These are phyloP conservation scores for Lithophane semibrunnea DNA, from an alignment of 2,888 invertebrate genomes.

Conservation along the genomic window DNA sequence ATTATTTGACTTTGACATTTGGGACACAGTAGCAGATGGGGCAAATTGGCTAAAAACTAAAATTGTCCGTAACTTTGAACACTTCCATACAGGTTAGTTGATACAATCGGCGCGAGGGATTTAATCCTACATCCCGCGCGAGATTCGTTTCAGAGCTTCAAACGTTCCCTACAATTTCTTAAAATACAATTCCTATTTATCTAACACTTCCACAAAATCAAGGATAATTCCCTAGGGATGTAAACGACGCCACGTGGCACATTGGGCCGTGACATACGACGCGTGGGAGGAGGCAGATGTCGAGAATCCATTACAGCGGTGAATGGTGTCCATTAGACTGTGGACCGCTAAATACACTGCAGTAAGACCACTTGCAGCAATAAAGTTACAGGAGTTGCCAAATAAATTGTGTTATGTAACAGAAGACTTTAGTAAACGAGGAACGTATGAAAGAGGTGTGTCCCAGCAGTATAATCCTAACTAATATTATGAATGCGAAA, in stretches of 20 bases:
- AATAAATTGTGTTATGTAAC: neutral
- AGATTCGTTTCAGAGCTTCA: neutral
- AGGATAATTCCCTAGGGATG: slow-evolving; percentile 6
- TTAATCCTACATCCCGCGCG: neutral
- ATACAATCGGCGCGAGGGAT: neutral
- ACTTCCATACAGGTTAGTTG: neutral
- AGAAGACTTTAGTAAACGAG: neutral
- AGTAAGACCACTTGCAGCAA: slow-evolving; percentile 31
- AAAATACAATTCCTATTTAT: slow-evolving; percentile 4
- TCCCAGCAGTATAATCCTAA: too few species aligned
- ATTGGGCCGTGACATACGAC: neutral
- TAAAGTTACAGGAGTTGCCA: neutral
- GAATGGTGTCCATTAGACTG: slow-evolving; percentile 51
- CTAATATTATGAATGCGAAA: too few species aligned
- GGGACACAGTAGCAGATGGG: too few species aligned
- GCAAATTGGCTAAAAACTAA: neutral
- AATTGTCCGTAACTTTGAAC: neutral
- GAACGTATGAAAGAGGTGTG: neutral
- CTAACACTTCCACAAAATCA: slow-evolving; percentile 18
- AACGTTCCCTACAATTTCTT: neutral
- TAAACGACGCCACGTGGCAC: slow-evolving; percentile 23
- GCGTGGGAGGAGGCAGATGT: slow-evolving; percentile 56
- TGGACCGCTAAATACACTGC: slow-evolving; percentile 2
- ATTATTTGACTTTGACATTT: too few species aligned
- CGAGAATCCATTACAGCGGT: slow-evolving; percentile 52